A percentile compares a stretch with the other conserved stretches of the same genome.
These are phyloP conservation scores for Microcebus murinus DNA, from an alignment of 2,113 vertebrate species.

Conservation along the genomic window DNA sequence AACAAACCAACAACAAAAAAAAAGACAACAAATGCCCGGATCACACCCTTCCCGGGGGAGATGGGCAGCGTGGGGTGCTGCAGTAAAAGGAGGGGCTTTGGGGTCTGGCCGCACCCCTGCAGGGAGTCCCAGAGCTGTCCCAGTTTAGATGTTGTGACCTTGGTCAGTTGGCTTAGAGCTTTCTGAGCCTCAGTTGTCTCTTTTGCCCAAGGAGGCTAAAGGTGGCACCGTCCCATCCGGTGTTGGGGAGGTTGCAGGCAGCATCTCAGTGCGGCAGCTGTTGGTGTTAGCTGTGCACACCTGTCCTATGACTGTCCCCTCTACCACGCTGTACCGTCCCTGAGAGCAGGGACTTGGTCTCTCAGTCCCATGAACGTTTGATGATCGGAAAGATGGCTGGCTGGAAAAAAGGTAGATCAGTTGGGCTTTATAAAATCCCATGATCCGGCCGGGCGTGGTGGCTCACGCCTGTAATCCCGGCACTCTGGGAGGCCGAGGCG, in stretches of 20 bases:
- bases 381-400: not conserved
- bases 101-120: not conserved
- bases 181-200: not conserved
- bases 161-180: not conserved
- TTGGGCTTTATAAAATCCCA: not conserved
- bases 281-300: rapidly evolving
- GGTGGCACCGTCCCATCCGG: not conserved
- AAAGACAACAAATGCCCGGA: not conserved
- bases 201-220: not conserved
- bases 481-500: too few species aligned
- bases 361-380: not conserved
- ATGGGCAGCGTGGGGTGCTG: not conserved
- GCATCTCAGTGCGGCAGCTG: not conserved
- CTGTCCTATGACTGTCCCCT: not conserved
- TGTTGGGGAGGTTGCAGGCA: not conserved
- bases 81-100: too few species aligned
- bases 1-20: too few species aligned
- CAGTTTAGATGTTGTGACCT: not conserved
- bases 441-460: too few species aligned
- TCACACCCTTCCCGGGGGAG: not conserved
- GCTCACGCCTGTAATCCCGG: too few species aligned
- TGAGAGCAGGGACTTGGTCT: not conserved
- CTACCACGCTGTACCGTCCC: not conserved
- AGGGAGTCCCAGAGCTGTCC: not conserved
- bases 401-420: not conserved